Evolutionary conservation across 2,888 invertebrate genomes (phyloP).

Genomic region (Drosophila picticornis): DNA sequence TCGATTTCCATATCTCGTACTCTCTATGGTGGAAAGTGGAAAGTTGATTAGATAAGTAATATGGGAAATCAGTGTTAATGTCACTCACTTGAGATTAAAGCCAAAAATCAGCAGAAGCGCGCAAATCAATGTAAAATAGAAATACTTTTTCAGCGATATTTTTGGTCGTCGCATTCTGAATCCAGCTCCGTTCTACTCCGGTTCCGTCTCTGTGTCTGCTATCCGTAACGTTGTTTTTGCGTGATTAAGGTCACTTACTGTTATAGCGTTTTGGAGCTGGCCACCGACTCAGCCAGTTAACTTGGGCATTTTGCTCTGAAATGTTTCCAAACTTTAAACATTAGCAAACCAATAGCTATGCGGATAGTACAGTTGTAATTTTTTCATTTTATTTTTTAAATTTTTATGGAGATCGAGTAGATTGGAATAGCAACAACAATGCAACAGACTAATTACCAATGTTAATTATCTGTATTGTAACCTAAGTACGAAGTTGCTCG

Average conservation of each 20-base stretch:
- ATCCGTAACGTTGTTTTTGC: neutral
- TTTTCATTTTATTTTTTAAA: neutral
- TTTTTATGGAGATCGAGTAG: neutral
- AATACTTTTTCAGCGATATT: slow-evolving; percentile 87
- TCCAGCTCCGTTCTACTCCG: slow-evolving; percentile 2
- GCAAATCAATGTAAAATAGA: slow-evolving; percentile 86
- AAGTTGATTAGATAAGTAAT: neutral
- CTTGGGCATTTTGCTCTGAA: slow-evolving; percentile 53
- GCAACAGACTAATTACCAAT: slow-evolving; percentile 48
- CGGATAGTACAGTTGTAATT: neutral
- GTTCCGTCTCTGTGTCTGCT: slow-evolving; percentile 7
- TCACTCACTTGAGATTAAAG: slow-evolving; percentile 86
- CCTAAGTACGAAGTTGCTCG: neutral
- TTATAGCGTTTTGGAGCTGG: neutral
- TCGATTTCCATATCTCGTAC: slow-evolving; percentile 84
- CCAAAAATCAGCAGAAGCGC: slow-evolving; percentile 86
- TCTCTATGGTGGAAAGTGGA: slow-evolving; percentile 70
- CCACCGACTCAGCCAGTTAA: slow-evolving; percentile 47
- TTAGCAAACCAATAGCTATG: neutral
- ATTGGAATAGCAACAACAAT: slow-evolving; percentile 10
- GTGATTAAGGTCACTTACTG: slow-evolving; percentile 8
- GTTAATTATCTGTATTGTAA: slow-evolving; percentile 41
- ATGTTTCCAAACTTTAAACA: slow-evolving; percentile 11
- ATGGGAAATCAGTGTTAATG: neutral
- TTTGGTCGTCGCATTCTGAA: slow-evolving; percentile 86